phyloP scores from a whole-genome alignment of 2,888 invertebrate species.

The Escarpia spicata region DNA sequence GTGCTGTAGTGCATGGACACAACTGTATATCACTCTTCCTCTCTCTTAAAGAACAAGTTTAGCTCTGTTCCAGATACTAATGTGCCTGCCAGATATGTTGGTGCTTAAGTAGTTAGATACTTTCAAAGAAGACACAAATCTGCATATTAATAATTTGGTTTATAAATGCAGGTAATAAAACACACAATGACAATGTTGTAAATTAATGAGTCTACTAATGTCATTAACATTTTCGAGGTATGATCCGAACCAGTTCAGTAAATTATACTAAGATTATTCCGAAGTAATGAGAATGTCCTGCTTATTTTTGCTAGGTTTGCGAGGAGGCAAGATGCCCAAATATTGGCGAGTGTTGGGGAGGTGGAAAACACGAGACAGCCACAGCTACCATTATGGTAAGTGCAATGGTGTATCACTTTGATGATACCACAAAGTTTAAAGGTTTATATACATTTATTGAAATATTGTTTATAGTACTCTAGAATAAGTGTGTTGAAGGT shows the following conservation, averaged over 20 bases:
- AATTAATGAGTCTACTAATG: not conserved
- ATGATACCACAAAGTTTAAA: not conserved
- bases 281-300: not conserved
- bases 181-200: not conserved
- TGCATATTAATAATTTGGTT: not conserved
- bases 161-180: not conserved
- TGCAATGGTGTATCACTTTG: conserved; percentile 23
- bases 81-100: not conserved
- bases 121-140: not conserved
- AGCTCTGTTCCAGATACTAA: not conserved
- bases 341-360: conserved; percentile 87
- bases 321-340: conserved; percentile 98
- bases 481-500: too few species aligned
- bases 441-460: not conserved
- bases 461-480: too few species aligned
- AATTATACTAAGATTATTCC: conserved; percentile 18
- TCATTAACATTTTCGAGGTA: not conserved
- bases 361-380: conserved; percentile 89
- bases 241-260: not conserved
- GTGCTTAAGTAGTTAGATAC: not conserved
- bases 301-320: conserved; percentile 70
- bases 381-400: conserved; percentile 98
- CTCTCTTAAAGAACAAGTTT: not conserved
- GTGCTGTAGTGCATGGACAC: not conserved
- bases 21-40: not conserved